These are phyloP conservation scores for Parazoanthus swiftii DNA, from an alignment of 92 coral and sea anemone genomes.

Conservation along the genomic window DNA sequence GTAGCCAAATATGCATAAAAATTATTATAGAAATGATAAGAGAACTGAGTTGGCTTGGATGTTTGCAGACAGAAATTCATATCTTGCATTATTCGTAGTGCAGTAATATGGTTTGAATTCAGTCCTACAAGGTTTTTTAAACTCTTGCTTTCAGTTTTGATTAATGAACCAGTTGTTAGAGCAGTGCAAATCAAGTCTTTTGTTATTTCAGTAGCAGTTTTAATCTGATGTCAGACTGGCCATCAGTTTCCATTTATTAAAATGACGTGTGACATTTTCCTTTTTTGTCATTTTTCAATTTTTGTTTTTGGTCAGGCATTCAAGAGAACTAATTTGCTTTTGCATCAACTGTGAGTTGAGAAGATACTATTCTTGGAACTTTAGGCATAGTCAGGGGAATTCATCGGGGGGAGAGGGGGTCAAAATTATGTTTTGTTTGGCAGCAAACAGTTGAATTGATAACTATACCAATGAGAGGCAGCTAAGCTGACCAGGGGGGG, in stretches of 20 bases:
- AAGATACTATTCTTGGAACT: not conserved
- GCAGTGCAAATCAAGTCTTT: too few relatives aligned
- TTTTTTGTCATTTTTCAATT: not conserved
- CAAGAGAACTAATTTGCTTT: not conserved
- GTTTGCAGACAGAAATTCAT: not conserved
- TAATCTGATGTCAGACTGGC: not conserved
- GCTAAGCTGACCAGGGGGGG: not conserved
- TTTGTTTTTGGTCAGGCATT: not conserved
- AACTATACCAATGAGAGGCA: not conserved
- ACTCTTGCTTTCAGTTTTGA: not conserved
- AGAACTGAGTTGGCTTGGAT: not conserved
- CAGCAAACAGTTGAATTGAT: not conserved
- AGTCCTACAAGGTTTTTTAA: too few relatives aligned
- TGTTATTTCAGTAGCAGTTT: too few relatives aligned
- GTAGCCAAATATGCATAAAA: not conserved
- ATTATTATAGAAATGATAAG: not conserved
- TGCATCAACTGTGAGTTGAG: not conserved
- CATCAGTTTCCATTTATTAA: not conserved
- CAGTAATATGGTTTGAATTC: not conserved
- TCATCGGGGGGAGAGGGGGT: not conserved
- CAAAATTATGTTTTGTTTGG: not conserved
- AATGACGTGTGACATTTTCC: not conserved
- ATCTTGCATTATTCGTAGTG: not conserved
- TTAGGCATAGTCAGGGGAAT: not conserved
- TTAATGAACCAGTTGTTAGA: too few relatives aligned